Conservation (phyloP, 1,140 invertebrate genomes). For the Eupristina koningsbergeri region DNA sequence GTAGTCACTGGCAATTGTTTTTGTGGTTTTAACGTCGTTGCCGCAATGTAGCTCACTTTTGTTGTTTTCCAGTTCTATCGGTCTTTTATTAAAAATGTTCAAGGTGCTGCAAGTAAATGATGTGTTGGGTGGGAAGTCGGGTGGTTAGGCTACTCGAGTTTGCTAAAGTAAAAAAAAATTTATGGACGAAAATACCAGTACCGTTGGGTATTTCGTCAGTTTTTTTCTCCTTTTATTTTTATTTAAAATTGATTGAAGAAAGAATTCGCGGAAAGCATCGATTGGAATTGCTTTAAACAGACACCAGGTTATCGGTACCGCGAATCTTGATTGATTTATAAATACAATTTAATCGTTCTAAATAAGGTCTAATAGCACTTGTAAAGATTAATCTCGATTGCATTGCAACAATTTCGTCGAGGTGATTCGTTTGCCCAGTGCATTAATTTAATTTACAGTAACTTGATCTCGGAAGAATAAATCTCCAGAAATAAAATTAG, state of each 20-base stretch:
- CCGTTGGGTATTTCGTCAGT: background rate
- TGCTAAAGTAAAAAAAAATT: too few species aligned
- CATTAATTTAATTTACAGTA: background rate
- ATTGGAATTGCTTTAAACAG: background rate
- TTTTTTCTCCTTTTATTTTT: background rate
- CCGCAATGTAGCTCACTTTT: background rate
- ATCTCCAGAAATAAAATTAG: background rate
- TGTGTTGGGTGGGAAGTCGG: too few species aligned
- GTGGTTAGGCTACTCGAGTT: too few species aligned
- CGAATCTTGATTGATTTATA: background rate
- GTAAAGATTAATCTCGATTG: background rate
- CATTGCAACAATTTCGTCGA: background rate
- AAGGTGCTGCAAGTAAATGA: too few species aligned
- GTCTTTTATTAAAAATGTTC: too few species aligned
- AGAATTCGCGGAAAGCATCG: too few species aligned
- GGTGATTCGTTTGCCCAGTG: background rate
- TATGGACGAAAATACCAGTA: background rate
- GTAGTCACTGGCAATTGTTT: background rate
- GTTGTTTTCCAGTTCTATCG: background rate
- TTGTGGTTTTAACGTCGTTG: background rate
- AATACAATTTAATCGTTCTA: slow-evolving; percentile 2
- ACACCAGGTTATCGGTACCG: background rate
- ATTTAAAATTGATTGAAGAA: too few species aligned
- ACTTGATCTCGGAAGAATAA: background rate
- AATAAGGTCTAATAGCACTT: background rate